Evolutionary conservation across 2,113 vertebrate genomes (phyloP), one percentile per base, ranked within the genome.

Genomic region (Tylochromis polylepis): DNA sequence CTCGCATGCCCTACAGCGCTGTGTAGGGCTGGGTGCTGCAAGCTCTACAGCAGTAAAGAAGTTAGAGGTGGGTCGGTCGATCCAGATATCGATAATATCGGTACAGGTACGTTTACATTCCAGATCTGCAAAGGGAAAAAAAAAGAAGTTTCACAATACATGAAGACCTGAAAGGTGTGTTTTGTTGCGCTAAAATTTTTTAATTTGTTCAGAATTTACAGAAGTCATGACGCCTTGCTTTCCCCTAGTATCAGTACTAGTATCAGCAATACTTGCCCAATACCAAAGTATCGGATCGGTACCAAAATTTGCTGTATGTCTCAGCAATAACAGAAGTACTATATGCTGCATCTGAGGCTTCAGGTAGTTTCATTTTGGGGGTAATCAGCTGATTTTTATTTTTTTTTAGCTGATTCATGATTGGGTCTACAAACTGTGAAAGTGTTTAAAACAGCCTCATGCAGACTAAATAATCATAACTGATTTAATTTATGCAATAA

Each of bases 1-100:
- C 34, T 22, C 38, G 55, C 51, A 12, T 85, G 82, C 91, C 84
- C 70, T 83, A 58, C 75, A 62, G 81, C 34, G 38, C 60, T 65
- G 11, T 65, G 60, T 75, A 46, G 31, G 83, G 67, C 79, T 57
- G 29, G 43, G 51, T 38, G 14, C 22, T n/a, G 15, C 31, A 43
- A 2, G 6, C 12, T 5, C 53, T 12, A 1, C 27, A 24, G 43
- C 8, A 79, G 77, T 14, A 3, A 65, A 65, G 60, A 3, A 38
- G 60, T 65, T 8, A 38, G 11, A 11, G 6, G 34, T 65, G 6
- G 34, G 60, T 65, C 11, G 34, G 34, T 67, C 20, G 8, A 38
- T 38, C 34, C 60, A 34, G 6, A 34, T 34, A 34, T 34, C 2
- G 7, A 7, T 34, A 34, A 34, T 34, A 34, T 34, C 2, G 7